A percentile compares a stretch with the other conserved stretches of the same genome.
Evolutionary conservation across 2,113 vertebrate species (phyloP).

Genomic region (Mustelus asterias): DNA sequence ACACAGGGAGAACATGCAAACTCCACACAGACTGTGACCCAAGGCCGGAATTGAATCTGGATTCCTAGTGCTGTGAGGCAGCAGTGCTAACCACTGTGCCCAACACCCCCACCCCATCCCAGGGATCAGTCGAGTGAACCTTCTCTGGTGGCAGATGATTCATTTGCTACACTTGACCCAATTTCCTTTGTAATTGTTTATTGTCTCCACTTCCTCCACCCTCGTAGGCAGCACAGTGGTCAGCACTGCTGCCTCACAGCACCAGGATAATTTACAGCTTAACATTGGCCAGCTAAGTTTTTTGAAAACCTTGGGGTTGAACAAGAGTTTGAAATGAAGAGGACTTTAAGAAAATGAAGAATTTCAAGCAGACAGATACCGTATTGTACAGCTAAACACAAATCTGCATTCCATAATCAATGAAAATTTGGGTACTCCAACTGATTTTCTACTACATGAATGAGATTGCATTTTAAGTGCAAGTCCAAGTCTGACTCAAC

Average conservation of each 20-base stretch:
- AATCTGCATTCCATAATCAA: not conserved
- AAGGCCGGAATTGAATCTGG: too few relatives aligned
- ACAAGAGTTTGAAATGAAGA: not conserved
- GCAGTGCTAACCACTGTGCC: too few relatives aligned
- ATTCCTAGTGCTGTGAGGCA: too few relatives aligned
- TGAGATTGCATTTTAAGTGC: not conserved
- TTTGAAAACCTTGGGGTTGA: not conserved
- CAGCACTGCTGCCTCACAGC: too few relatives aligned
- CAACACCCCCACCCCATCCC: too few relatives aligned
- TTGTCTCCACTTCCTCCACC: too few relatives aligned
- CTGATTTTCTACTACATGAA: not conserved
- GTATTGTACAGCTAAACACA: not conserved
- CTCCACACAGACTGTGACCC: too few relatives aligned
- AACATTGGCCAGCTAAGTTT: not conserved
- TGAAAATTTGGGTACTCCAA: not conserved
- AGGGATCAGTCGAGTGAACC: too few relatives aligned
- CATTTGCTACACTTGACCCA: not conserved
- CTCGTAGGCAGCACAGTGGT: too few relatives aligned
- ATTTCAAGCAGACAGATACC: not conserved
- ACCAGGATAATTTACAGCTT: not conserved
- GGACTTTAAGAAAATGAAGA: not conserved
- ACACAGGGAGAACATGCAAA: too few relatives aligned
- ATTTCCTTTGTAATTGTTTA: too few relatives aligned
- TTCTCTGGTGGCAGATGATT: too few relatives aligned
- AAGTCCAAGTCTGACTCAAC: not conserved